Base-by-base conservation (phyloP, 2,113 vertebrate genomes). In the Porphyrio hochstetteri region DNA sequence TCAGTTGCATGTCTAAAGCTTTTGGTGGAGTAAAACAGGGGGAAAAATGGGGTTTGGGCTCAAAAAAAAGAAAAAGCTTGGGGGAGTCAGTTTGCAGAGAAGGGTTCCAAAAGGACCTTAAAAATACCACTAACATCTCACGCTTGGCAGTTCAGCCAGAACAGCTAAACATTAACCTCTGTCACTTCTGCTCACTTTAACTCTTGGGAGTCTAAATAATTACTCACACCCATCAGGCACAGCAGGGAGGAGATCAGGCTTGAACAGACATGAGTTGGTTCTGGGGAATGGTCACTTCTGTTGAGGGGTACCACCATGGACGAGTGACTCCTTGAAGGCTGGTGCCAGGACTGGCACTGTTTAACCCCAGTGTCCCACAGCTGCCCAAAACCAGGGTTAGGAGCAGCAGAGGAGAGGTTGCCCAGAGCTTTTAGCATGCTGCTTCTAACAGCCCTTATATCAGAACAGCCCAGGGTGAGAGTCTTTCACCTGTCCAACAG, bases 191-290 rank as follows among this genome's bases (percentile, higher is more conserved):
- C 44, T 50, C 31, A 8, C 11, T 65, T 67, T 86, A 94, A 88
- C 86, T 27, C 64, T 48, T 17, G 38, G n/a, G 50, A 53, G 35
- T 23, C 63, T 44, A 52, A 20, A 9, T 5, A 31, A 21, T 25
- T 2, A 10, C 20, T 35, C 1, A 0, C 4, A 6, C 44, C 36
- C 23, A 14, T 13, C 21, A 31, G 33, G 57, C 25, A 56, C 7
- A 23, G 64, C 3, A 28, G 35, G 60, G 53, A 77, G 57, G 16
- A 64, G 31, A 6, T 6, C 6, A 31, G 65, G 55, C 53, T 38
- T 2, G 14, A 59, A 23, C 4, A 16, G 48, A 11, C 28, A 19
- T 6, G 31, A 29, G 33, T 2, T 25, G 48, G 25, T 63, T 69
- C 48, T 28, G n/a, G 42, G 74, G 61, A 68, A 70, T 0, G 5